Conservation (phyloP, 2,113 vertebrate genomes). For the Brienomyrus brachyistius region DNA sequence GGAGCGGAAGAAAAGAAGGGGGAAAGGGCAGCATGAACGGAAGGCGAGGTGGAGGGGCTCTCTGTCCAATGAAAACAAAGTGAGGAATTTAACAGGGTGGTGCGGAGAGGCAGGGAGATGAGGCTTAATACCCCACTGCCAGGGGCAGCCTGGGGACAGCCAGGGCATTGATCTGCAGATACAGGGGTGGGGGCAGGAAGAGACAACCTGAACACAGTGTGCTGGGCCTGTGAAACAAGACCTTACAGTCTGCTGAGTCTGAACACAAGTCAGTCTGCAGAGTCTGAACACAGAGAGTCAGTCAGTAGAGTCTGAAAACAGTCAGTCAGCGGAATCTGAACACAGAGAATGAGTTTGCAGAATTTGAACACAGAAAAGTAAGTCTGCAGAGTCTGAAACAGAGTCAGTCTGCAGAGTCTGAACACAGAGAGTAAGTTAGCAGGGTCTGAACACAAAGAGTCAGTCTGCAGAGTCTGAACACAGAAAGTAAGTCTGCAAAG, state of each 20-base stretch:
- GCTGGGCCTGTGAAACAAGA: background rate
- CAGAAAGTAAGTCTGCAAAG: background rate
- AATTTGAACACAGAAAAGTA: background rate
- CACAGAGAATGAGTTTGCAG: background rate
- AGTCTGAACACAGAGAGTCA: background rate
- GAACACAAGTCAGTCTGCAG: background rate
- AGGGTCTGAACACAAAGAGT: background rate
- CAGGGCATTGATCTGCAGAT: constrained; percentile 18
- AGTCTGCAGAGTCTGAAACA: no score
- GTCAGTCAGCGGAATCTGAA: background rate
- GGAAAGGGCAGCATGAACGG: constrained; percentile 11
- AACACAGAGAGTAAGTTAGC: background rate
- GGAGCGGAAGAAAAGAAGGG: background rate
- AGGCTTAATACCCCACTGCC: constrained; percentile 23
- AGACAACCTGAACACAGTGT: background rate
- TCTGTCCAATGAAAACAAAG: constrained; percentile 28
- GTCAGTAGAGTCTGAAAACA: background rate
- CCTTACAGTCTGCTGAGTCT: background rate
- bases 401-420: background rate
- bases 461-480: background rate
- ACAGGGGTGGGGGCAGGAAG: background rate
- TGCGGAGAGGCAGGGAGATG: constrained; percentile 26
- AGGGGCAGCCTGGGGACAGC: constrained; percentile 1
- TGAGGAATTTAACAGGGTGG: constrained; percentile 27
- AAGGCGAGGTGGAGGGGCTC: background rate